Percentiles rank a stretch among this genome's conserved stretches.
Conservation (phyloP, 2,797 vertebrate genomes). For the Paguma larvata region DNA sequence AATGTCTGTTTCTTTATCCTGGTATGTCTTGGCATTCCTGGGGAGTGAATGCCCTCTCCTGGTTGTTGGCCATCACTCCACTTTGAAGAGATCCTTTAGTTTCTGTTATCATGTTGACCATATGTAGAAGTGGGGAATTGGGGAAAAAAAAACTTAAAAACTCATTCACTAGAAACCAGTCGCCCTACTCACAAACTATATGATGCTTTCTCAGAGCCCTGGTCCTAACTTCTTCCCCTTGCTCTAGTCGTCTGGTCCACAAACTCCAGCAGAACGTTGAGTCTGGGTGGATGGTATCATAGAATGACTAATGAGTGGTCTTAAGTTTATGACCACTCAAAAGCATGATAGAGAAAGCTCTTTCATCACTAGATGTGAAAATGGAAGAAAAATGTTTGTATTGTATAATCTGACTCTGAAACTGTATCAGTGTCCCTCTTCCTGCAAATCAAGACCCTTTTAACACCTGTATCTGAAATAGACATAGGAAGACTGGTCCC, state of each 20-base stretch:
- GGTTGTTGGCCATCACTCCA: neutral
- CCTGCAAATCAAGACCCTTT: neutral
- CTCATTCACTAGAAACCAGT: neutral
- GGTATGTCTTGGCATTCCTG: neutral
- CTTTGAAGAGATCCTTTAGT: neutral
- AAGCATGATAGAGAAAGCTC: neutral
- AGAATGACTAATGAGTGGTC: neutral
- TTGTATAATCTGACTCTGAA: neutral
- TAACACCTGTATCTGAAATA: neutral
- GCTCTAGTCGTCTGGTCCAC: neutral
- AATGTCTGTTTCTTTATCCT: neutral
- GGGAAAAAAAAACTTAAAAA: neutral
- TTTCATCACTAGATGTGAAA: neutral
- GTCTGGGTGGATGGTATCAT: neutral
- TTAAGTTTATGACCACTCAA: neutral
- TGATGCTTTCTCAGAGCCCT: neutral
- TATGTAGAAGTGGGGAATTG: neutral
- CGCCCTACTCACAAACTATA: neutral
- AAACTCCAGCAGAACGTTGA: too few species aligned
- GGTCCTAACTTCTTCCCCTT: too few species aligned
- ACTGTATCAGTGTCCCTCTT: neutral
- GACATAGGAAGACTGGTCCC: neutral
- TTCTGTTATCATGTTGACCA: neutral
- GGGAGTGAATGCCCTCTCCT: neutral
- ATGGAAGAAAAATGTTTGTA: neutral